A percentile compares a stretch with the other conserved stretches of the same genome.
Evolutionary conservation across 2,797 vertebrate species (phyloP).

Genomic region (Pipistrellus kuhlii): DNA sequence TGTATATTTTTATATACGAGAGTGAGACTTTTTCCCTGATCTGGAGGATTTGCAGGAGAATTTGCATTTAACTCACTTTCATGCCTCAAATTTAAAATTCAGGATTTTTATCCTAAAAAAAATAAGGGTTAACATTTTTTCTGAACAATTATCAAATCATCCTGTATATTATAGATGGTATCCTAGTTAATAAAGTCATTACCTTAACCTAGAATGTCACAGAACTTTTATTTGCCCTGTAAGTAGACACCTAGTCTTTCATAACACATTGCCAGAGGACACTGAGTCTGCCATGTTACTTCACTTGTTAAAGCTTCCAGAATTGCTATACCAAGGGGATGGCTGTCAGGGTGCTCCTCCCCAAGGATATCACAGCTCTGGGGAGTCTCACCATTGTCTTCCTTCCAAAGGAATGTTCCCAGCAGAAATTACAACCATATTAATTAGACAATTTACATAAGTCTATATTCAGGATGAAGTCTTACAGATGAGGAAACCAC

Average conservation of each 20-base stretch:
- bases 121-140: background rate
- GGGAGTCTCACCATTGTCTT: slow-evolving; percentile 32
- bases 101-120: background rate
- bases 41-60: background rate
- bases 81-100: slow-evolving; percentile 24
- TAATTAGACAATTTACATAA: slow-evolving; percentile 51
- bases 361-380: background rate
- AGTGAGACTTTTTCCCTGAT: background rate
- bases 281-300: background rate
- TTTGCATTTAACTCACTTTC: background rate
- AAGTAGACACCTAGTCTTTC: slow-evolving; percentile 18
- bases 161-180: background rate
- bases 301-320: slow-evolving; percentile 42
- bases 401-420: slow-evolving; percentile 15
- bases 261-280: slow-evolving; percentile 13
- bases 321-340: background rate
- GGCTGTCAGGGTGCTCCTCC: background rate
- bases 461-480: background rate
- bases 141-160: background rate
- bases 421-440: background rate
- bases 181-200: slow-evolving; percentile 49
- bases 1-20: background rate
- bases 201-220: slow-evolving; percentile 52
- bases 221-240: slow-evolving; percentile 32
- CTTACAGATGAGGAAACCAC: background rate